Evolutionary conservation across 92 coral and sea anemone genomes (phyloP), one percentile per base, ranked within the genome.

Genomic region (Siderastrea radians): DNA sequence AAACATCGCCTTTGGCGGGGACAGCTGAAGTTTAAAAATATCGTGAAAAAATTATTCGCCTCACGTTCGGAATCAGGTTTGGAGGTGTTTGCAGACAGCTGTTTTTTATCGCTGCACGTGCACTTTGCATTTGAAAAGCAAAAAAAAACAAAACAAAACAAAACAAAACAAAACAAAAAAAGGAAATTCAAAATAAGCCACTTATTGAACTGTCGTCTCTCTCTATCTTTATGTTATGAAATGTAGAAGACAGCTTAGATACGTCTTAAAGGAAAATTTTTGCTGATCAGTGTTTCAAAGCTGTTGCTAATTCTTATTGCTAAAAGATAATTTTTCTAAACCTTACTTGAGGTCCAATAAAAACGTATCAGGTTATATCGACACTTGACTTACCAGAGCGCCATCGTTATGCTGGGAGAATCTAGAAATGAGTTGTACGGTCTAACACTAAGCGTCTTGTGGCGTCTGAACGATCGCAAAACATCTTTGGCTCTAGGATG

Each of bases 401-500:
- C 78, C 6, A 90, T 88, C 54, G 88, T 68, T 78, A 89, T 64
- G 38, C 68, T 72, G 14, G 95, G 93, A 15, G 97, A 95, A 74
- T 95, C 98, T 43, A 89, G 84, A 60, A 93, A 63, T 6, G 97
- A 86, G 93, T 90, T 82, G 79, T 93, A 95, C 60, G 84, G 77
- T 59, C 99, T 81, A 3, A 93, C 93, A 60, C 83, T 80, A 11
- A 93, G 78, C 51, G 81, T 92, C 74, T 96, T 96, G 92, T 91
- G 95, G 73, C 87, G 86, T 77, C 88, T 84, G 54, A 96, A 93
- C 17, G 90, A 79, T n/a, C 72, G 87, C 10, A 96, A 82, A 81
- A 96, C 91, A 67, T 94, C 93, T 59, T 92, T 86, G 55, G 96
- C 96, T 84, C 99, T 96, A 81, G 61, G 7, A 2, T 26, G 16